phyloP scores from a whole-genome alignment of 2,888 invertebrate species.

The Tenthredo distinguenda region DNA sequence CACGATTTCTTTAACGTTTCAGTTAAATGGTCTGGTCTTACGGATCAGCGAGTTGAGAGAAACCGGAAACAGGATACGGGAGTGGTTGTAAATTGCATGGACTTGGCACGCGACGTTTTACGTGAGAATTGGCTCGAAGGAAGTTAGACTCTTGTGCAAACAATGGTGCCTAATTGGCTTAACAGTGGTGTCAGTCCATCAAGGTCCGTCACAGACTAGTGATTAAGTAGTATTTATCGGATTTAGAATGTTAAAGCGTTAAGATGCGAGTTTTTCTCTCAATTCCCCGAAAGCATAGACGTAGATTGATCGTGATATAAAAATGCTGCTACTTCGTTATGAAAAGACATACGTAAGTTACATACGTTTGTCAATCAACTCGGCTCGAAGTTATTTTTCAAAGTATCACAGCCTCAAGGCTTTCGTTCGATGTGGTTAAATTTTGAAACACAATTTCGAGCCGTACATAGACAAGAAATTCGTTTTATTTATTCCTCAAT shows the following conservation, averaged over 20 bases:
- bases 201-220: constrained; percentile 20
- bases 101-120: constrained; percentile 39
- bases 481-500: background rate
- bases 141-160: constrained; percentile 48
- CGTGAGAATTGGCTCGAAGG: constrained; percentile 48
- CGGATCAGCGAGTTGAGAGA: constrained; percentile 20
- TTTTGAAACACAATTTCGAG: background rate
- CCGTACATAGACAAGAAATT: background rate
- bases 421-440: background rate
- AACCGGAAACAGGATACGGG: constrained; percentile 51
- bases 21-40: constrained; percentile 20
- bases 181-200: constrained; percentile 35
- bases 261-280: background rate
- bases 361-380: background rate
- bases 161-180: constrained; percentile 41
- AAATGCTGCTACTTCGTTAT: background rate
- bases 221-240: background rate
- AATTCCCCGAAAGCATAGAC: constrained; percentile 3
- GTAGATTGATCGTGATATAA: constrained; percentile 2
- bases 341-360: background rate
- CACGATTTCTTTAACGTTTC: background rate
- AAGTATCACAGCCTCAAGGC: background rate
- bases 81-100: constrained; percentile 46
- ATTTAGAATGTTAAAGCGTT: background rate
- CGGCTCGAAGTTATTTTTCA: background rate